Base-by-base conservation (phyloP, 1,140 invertebrate species). In the Oedothorax gibbosus region DNA sequence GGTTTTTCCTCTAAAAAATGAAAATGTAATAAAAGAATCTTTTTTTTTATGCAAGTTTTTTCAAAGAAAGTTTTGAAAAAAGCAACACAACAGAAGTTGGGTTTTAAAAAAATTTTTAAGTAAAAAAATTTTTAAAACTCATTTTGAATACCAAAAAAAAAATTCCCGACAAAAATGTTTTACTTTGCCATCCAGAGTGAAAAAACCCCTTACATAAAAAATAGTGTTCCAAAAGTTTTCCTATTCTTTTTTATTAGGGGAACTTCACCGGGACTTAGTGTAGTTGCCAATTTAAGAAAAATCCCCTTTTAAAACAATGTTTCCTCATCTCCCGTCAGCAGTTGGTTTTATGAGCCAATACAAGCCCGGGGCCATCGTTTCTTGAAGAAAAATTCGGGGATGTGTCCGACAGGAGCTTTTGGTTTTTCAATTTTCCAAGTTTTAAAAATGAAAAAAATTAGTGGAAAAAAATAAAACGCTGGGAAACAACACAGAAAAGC, bases 241-340 rank as follows among this genome's bases (percentile, higher is more conserved):
- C 89, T 98, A 98, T 90, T 99, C 96, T 79, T 94, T 92, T 1
- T 96, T 86, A 99, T 96, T 86, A 92, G 94, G 0, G 96, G 95
- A 80, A 98, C 94, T 89, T 97, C 94, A n/a, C 94, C 92, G 0
- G 96, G 95, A 56, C 95, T 95, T 69, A 98, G 92, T 89, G 93
- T 94, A 88, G 94, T 94, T 0, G 98, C 98, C 79, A 99, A 90
- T 85, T 94, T 92, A 35, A 99, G 91, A 0, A 89, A 95, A 93
- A 87, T 98, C 96, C 98, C 98, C 98, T n/a, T n/a, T 89, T 99
- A 94, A 89, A 98, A 91, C 68, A 99, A 90, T 99, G 96, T 79
- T 96, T 91, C 84, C 97, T 92, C 92, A 99, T 94, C 89, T 96
- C 94, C 51, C 99, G 90, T 10, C 97, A 86, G 94, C 93, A 4